Base-by-base conservation (phyloP, 2,888 invertebrate species). In the Pimpla rufipes region DNA sequence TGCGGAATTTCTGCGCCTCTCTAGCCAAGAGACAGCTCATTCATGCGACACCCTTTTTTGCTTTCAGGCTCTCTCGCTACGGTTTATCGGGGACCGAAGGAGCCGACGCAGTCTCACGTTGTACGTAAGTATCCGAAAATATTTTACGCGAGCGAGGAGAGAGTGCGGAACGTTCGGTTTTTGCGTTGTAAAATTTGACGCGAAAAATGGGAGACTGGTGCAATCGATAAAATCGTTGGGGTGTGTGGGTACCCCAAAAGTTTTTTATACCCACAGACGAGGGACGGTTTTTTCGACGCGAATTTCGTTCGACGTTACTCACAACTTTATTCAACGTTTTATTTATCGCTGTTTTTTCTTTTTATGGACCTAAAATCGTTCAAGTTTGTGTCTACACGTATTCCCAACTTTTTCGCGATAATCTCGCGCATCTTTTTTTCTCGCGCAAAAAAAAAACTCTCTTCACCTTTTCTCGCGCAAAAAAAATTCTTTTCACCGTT, bases 41-140 rank as follows among this genome's bases (percentile, higher is more conserved):
- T 40, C 40, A 64, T 64, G 40, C 13, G 50, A 10, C 4, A 21
- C 6, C 35, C 64, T 71, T 47, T 57, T 52, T 76, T 57, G 18
- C 64, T 79, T 79, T 57, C 75, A 83, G 79, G 10, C 10, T 37
- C 42, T 64, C n/a, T n/a, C n/a, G n/a, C n/a, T n/a, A n/a, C 70
- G 64, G 55, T 29, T 37, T 64, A 64, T 64, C 40, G 62, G 11
- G 6, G n/a, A 21, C 57, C 57, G 37, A 21, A 45, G 59, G 29
- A 18, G 40, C 3, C 29, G 13, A 37, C 5, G 59, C 13, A 23
- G n/a, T 13, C n/a, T n/a, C 13, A 23, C 67, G 67, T 64, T 52
- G 74, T 42, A 70, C 35, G 82, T 82, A 37, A 82, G 82, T 82
- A 74, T 42, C 35, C 37, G 11, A 35, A 13, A 18, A 62, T 21